Evolutionary conservation across 2,797 vertebrate genomes (phyloP).

Genomic region (Sebastes umbrosus): DNA sequence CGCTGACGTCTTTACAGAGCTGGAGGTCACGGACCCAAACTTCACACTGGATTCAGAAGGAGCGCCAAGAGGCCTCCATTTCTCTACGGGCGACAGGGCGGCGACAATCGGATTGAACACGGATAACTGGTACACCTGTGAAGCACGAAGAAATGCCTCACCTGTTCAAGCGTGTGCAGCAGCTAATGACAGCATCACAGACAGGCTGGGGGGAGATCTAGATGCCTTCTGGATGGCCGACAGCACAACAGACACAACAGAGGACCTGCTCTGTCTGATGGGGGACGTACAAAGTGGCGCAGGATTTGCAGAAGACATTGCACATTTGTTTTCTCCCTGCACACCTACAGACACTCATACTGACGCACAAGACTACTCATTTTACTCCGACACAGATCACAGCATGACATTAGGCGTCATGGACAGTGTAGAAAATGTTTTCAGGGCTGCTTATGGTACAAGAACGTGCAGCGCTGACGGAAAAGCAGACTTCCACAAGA

Average conservation of each 20-base stretch:
- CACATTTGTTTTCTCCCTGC: not conserved
- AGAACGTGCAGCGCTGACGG: not conserved
- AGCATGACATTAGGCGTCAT: not conserved
- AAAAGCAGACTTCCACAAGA: not conserved
- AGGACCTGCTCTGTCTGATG: not conserved
- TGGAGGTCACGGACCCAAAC: rapidly evolving
- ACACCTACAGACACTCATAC: not conserved
- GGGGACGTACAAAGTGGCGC: not conserved
- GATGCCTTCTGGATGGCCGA: not conserved
- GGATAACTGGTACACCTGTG: not conserved
- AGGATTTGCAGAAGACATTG: not conserved
- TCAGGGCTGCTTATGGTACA: not conserved
- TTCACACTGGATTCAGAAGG: not conserved
- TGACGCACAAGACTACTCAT: not conserved
- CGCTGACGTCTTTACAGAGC: not conserved
- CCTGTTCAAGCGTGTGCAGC: not conserved
- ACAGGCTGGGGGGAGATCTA: not conserved
- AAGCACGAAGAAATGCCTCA: not conserved
- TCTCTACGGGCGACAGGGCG: rapidly evolving
- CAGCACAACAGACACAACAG: not conserved
- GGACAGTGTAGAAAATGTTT: not conserved
- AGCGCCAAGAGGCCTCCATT: not conserved
- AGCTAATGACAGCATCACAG: not conserved
- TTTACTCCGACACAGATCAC: not conserved
- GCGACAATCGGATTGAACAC: rapidly evolving